Percentiles rank a stretch among this genome's conserved stretches.
phyloP scores from a whole-genome alignment of 2,888 invertebrate species.

The Leucophenga maculata region DNA sequence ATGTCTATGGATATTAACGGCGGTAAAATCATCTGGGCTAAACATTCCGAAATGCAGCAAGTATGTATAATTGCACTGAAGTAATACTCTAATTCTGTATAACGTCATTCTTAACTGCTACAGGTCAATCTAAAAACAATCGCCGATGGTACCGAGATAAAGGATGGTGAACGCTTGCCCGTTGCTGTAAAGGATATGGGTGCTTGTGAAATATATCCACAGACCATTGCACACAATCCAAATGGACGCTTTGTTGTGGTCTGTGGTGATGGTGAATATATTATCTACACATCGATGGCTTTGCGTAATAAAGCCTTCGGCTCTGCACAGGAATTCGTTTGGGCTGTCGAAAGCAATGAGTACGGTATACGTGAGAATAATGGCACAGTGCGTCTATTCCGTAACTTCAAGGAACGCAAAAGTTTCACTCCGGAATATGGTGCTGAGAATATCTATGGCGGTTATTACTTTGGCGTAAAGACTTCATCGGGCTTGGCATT shows the following conservation, averaged over 20 bases:
- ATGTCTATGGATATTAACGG: conserved; percentile 99
- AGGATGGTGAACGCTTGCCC: conserved; percentile 93
- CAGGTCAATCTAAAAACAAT: conserved; percentile 69
- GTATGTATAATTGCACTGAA: conserved; percentile 37
- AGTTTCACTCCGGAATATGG: conserved; percentile 97
- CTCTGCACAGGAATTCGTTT: conserved; percentile 98
- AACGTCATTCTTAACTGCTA: neutral
- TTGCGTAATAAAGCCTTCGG: conserved; percentile 99
- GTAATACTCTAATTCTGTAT: neutral
- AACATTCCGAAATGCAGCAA: conserved; percentile 98
- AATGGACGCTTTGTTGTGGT: conserved; percentile 95
- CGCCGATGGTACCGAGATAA: conserved; percentile 78
- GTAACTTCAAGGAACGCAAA: conserved; percentile 98
- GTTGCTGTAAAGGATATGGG: conserved; percentile 99
- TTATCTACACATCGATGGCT: conserved; percentile 99
- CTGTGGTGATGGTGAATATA: conserved; percentile 99
- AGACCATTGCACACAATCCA: conserved; percentile 97
- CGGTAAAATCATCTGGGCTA: conserved; percentile 99
- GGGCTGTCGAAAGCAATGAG: conserved; percentile 97
- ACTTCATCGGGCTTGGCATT: conserved; percentile 94
- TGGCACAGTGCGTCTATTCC: conserved; percentile 93
- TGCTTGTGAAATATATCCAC: conserved; percentile 98
- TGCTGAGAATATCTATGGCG: conserved; percentile 96
- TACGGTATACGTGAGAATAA: conserved; percentile 91
- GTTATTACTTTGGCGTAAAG: conserved; percentile 90